Percentiles rank a stretch among this genome's conserved stretches.
phyloP scores from a whole-genome alignment of 2,888 invertebrate species.

The Tholera decimalis region DNA sequence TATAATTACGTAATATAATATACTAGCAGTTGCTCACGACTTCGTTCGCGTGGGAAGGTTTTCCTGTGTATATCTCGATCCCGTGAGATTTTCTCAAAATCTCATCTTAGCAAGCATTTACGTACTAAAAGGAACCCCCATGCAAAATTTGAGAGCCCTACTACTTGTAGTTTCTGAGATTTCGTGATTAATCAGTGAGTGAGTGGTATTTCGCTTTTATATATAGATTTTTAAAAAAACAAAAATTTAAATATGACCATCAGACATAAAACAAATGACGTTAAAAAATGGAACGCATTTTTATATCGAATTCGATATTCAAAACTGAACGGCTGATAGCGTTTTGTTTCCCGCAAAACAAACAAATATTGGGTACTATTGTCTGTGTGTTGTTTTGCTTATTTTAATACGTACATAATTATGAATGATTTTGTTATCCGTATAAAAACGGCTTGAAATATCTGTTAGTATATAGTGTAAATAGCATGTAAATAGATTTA shows the following conservation, averaged over 20 bases:
- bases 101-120: too few species aligned
- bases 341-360: slow-evolving; percentile 6
- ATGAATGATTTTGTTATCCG: slow-evolving; percentile 12
- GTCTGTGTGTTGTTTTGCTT: background rate
- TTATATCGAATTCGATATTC: slow-evolving; percentile 19
- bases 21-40: too few species aligned
- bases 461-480: slow-evolving; percentile 54
- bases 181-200: too few species aligned
- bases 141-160: too few species aligned
- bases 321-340: background rate
- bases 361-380: slow-evolving; percentile 2
- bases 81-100: too few species aligned
- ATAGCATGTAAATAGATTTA: slow-evolving; percentile 70
- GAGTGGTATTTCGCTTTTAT: too few species aligned
- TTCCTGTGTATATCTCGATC: too few species aligned
- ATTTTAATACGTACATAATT: slow-evolving; percentile 1
- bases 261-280: background rate
- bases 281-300: slow-evolving; percentile 46
- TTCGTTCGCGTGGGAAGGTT: too few species aligned
- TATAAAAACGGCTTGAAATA: slow-evolving; percentile 14
- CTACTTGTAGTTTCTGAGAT: too few species aligned
- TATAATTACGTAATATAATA: too few species aligned
- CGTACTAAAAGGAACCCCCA: too few species aligned
- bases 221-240: background rate
- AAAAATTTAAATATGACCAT: background rate